These are phyloP conservation scores for Rhodinocichla rosea DNA, from an alignment of 2,113 vertebrate genomes.

Conservation along the genomic window DNA sequence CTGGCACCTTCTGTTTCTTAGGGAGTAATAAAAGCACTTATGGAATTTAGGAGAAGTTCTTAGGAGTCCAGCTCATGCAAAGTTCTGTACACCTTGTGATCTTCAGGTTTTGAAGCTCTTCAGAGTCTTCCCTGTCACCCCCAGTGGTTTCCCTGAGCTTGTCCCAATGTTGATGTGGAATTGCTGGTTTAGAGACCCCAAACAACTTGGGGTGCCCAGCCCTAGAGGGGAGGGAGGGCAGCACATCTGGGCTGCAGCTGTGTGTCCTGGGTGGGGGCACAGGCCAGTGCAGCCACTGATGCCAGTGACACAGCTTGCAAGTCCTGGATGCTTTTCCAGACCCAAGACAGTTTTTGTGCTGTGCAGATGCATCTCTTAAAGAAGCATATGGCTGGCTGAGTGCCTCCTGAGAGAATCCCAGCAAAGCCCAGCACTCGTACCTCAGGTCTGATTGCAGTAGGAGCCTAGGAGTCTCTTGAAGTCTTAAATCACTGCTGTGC, in stretches of 20 bases:
- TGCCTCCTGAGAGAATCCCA: neutral
- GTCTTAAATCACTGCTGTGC: neutral
- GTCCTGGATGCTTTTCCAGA: neutral
- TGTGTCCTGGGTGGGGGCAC: neutral
- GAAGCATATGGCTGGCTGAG: neutral
- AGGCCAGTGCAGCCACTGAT: rapidly evolving
- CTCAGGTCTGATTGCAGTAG: neutral
- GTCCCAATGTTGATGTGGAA: rapidly evolving
- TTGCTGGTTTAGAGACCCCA: neutral
- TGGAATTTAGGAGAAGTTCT: neutral
- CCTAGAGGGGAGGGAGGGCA: neutral
- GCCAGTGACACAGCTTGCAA: neutral
- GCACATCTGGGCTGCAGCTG: neutral
- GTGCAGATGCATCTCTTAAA: neutral
- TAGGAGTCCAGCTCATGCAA: neutral
- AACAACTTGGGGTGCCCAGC: neutral
- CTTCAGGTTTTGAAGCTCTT: neutral
- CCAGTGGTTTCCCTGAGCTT: neutral
- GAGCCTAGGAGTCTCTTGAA: neutral
- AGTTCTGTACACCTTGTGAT: neutral
- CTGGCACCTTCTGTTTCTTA: neutral
- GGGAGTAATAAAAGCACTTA: neutral
- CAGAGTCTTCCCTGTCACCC: neutral
- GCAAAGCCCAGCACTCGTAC: neutral
- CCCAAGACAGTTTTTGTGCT: neutral